Conservation (phyloP, 2,797 vertebrate species). For the Coluber constrictor region DNA sequence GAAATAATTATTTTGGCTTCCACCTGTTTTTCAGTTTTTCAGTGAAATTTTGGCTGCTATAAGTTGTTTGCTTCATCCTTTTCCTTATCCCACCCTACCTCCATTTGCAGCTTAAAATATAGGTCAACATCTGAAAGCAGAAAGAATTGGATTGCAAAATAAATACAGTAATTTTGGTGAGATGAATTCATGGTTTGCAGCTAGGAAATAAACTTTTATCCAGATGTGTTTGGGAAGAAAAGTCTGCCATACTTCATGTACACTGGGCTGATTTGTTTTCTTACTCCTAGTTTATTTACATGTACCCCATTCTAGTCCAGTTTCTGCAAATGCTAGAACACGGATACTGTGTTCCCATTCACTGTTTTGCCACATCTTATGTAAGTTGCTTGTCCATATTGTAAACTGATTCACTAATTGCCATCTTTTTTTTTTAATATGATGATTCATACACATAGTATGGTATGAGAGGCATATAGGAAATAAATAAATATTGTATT, state of each 20-base stretch:
- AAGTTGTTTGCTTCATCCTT: background rate
- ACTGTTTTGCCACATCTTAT: background rate
- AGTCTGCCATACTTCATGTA: background rate
- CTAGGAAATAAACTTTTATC: background rate
- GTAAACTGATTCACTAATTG: background rate
- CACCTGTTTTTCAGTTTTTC: background rate
- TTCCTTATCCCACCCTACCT: background rate
- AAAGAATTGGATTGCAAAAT: background rate
- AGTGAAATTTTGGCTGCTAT: background rate
- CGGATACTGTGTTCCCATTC: background rate
- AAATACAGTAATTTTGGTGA: background rate
- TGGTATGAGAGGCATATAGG: background rate
- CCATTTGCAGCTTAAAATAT: background rate
- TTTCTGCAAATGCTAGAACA: background rate
- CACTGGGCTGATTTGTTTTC: background rate
- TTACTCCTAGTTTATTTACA: background rate
- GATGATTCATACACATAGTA: background rate
- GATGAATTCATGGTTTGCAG: background rate
- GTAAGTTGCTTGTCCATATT: background rate
- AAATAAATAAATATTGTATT: background rate
- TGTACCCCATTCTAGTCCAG: too few species aligned
- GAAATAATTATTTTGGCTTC: background rate
- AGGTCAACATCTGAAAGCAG: conserved; percentile 13
- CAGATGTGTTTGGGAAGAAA: background rate
- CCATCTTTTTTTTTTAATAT: background rate